Percentiles rank a stretch among this genome's conserved stretches.
phyloP scores from a whole-genome alignment of 2,888 invertebrate genomes.

The Polylopha cassiicola region DNA sequence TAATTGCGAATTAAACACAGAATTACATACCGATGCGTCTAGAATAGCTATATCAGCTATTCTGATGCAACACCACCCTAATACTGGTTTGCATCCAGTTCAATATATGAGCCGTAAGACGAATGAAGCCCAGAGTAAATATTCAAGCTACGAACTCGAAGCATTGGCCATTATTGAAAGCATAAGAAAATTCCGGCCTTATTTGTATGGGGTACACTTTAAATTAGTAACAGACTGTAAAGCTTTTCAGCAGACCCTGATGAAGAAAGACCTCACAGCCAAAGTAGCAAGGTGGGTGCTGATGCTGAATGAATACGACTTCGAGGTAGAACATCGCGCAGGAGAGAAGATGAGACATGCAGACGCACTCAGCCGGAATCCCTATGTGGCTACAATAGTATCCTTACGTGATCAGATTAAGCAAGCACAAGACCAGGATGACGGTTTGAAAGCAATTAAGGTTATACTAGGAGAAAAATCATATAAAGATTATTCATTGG shows the following conservation, averaged over 20 bases:
- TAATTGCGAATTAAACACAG: conserved; percentile 25
- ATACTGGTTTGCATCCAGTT: conserved; percentile 9
- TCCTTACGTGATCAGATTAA: background rate
- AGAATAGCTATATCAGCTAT: conserved; percentile 1
- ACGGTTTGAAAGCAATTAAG: conserved; percentile 1
- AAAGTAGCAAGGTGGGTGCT: conserved; percentile 11
- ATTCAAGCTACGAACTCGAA: conserved; percentile 22
- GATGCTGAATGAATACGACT: conserved; percentile 8
- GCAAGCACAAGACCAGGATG: conserved; percentile 4
- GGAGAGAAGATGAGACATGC: conserved; percentile 9
- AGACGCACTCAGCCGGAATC: conserved; percentile 9
- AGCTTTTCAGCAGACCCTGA: conserved; percentile 12
- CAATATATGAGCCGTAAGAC: conserved; percentile 12
- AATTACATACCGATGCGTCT: conserved; percentile 26
- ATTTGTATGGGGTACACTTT: conserved; percentile 8
- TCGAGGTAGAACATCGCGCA: conserved; percentile 1
- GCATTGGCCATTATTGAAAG: conserved; percentile 36
- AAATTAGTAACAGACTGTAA: conserved; percentile 17
- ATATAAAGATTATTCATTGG: conserved; percentile 15
- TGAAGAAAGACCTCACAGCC: conserved; percentile 6
- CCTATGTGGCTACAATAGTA: background rate
- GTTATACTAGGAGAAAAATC: background rate
- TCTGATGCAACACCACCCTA: background rate
- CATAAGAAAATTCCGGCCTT: conserved; percentile 25
- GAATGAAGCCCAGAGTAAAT: conserved; percentile 1